Conservation (phyloP, 2,888 invertebrate species). For the Pseudococcus longispinus region DNA sequence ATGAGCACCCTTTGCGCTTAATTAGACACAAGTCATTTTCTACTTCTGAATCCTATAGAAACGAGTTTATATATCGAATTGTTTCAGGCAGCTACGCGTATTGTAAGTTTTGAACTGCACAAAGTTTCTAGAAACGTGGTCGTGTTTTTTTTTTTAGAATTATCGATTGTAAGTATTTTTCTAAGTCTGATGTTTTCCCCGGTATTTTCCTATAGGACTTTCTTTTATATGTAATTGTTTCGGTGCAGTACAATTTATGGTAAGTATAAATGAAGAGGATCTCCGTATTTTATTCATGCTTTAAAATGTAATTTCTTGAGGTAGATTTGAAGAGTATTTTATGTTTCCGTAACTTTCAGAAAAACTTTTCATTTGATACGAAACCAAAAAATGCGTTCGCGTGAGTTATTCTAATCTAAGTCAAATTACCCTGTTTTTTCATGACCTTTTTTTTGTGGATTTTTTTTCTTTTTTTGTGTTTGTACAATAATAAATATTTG, state of each 20-base stretch:
- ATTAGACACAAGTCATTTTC: background rate
- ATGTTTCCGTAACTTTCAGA: background rate
- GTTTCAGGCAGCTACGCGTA: background rate
- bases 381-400: conserved; percentile 6
- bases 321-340: background rate
- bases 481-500: background rate
- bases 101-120: background rate
- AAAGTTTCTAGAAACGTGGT: background rate
- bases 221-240: background rate
- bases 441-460: conserved; percentile 21
- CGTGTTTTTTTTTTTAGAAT: background rate
- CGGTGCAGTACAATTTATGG: background rate
- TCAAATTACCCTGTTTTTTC: conserved; percentile 45
- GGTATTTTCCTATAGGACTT: background rate
- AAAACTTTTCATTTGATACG: background rate
- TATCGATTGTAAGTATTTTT: background rate
- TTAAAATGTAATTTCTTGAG: background rate
- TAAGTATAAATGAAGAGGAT: background rate
- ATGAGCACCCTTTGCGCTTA: conserved; percentile 11
- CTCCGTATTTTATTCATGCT: conserved; percentile 24
- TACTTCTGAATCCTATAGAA: background rate
- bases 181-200: background rate
- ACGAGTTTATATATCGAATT: background rate
- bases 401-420: conserved; percentile 21
- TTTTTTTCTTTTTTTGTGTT: conserved; percentile 29